Evolutionary conservation across 2,113 vertebrate genomes (phyloP).

Genomic region (Zeus faber): DNA sequence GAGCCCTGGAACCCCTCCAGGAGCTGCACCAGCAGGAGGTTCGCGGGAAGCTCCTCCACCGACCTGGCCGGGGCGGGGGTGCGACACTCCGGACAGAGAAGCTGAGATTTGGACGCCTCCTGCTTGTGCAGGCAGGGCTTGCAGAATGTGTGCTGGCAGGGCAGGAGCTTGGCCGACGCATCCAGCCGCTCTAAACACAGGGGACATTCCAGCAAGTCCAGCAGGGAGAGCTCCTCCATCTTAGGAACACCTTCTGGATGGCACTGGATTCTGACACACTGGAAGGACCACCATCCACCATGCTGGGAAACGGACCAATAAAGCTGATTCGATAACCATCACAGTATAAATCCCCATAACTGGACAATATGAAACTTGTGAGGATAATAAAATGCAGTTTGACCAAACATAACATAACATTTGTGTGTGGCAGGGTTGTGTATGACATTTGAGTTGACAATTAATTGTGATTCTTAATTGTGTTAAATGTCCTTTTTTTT

Average conservation of each 20-base stretch:
- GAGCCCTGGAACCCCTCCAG: slow-evolving; percentile 77
- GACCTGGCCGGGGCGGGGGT: slow-evolving; percentile 73
- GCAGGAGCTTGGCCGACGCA: slow-evolving; percentile 85
- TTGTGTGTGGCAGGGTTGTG: too few relatives aligned
- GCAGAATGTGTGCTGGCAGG: slow-evolving; percentile 97
- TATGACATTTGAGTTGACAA: too few relatives aligned
- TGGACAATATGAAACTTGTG: too few relatives aligned
- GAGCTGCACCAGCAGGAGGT: slow-evolving; percentile 83
- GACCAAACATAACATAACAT: too few relatives aligned
- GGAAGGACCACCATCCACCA: slow-evolving; percentile 45
- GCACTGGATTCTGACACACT: slow-evolving; percentile 19
- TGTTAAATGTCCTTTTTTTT: too few relatives aligned
- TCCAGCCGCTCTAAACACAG: slow-evolving; percentile 87
- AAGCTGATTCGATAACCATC: too few relatives aligned
- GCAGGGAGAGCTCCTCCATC: slow-evolving; percentile 84
- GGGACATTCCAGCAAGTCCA: slow-evolving; percentile 87
- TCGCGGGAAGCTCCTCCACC: slow-evolving; percentile 86
- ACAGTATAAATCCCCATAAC: too few relatives aligned
- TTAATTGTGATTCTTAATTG: too few relatives aligned
- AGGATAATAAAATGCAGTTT: too few relatives aligned
- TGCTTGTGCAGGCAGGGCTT: slow-evolving; percentile 84
- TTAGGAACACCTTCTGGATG: slow-evolving; percentile 30
- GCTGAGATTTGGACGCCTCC: slow-evolving; percentile 75
- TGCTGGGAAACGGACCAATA: slow-evolving; percentile 27
- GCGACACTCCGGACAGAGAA: slow-evolving; percentile 87